A percentile compares a stretch with the other conserved stretches of the same genome.
Conservation (phyloP, 1,140 invertebrate species). For the Sogatella furcifera region DNA sequence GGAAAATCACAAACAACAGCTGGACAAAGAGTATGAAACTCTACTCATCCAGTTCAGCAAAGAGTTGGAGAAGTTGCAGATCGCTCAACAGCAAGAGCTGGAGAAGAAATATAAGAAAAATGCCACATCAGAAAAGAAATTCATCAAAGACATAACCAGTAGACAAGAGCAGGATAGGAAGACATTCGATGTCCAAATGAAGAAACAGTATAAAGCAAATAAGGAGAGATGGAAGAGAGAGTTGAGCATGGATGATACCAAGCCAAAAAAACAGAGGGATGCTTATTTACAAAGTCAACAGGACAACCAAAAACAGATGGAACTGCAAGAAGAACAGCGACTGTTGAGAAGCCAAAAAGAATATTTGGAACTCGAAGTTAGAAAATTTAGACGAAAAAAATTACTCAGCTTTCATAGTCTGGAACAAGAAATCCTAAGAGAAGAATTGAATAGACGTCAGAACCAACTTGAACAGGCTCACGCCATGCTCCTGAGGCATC, state of each 20-base stretch:
- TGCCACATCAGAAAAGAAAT: conserved; percentile 78
- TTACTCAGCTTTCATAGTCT: conserved; percentile 76
- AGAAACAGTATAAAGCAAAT: conserved; percentile 95
- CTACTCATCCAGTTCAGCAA: conserved; percentile 81
- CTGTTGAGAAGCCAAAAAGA: conserved; percentile 80
- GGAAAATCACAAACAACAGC: conserved; percentile 86
- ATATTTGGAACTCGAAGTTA: conserved; percentile 82
- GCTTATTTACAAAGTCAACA: conserved; percentile 70
- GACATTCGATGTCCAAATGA: conserved; percentile 81
- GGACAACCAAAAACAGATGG: conserved; percentile 81
- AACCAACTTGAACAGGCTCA: conserved; percentile 92
- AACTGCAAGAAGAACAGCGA: conserved; percentile 80
- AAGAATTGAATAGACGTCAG: conserved; percentile 90
- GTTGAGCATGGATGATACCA: conserved; percentile 79
- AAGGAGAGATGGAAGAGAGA: conserved; percentile 95
- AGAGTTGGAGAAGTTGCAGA: conserved; percentile 82
- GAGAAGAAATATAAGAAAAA: conserved; percentile 85
- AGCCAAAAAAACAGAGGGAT: conserved; percentile 84
- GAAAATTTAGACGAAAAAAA: conserved; percentile 86
- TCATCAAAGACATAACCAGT: conserved; percentile 82
- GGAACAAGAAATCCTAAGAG: conserved; percentile 82
- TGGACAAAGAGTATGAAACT: conserved; percentile 95
- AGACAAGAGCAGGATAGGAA: conserved; percentile 85
- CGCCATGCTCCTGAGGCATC: conserved; percentile 87
- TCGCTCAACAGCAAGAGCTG: conserved; percentile 80